phyloP scores from a whole-genome alignment of 2,888 invertebrate genomes.

The Corythucha ciliata region DNA sequence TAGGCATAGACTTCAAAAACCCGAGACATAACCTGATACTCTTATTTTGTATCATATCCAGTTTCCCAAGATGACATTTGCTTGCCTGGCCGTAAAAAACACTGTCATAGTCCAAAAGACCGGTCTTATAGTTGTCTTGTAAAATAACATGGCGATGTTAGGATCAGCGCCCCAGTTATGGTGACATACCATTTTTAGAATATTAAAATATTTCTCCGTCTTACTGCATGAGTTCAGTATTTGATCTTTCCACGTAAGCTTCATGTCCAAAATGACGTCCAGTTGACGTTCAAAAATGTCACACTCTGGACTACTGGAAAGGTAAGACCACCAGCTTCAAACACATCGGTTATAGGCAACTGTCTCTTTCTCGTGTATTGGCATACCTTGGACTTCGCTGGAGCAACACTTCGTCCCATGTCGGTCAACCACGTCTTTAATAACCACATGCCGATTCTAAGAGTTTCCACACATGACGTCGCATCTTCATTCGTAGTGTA shows the following conservation, averaged over 20 bases:
- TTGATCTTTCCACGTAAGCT: background rate
- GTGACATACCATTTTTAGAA: too few relatives aligned
- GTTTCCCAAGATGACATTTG: too few relatives aligned
- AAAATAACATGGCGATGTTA: too few relatives aligned
- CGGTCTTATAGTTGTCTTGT: too few relatives aligned
- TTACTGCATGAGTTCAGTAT: too few relatives aligned
- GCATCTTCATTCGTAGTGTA: background rate
- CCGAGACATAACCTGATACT: too few relatives aligned
- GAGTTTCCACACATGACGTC: background rate
- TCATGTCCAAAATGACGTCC: background rate
- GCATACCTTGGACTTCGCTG: background rate
- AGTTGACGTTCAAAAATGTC: constrained; percentile 7
- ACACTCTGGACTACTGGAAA: background rate
- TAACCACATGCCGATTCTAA: background rate
- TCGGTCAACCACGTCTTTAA: background rate
- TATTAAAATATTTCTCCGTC: too few relatives aligned
- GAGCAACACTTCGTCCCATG: background rate
- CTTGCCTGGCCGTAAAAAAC: too few relatives aligned
- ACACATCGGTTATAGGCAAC: background rate
- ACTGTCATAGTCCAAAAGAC: too few relatives aligned
- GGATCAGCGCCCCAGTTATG: too few relatives aligned
- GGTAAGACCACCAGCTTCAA: background rate
- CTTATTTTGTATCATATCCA: too few relatives aligned
- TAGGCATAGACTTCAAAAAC: too few relatives aligned
- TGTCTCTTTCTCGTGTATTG: background rate